Percentiles rank a stretch among this genome's conserved stretches.
Conservation (phyloP, 2,888 invertebrate species). For the Epiblema foenella region DNA sequence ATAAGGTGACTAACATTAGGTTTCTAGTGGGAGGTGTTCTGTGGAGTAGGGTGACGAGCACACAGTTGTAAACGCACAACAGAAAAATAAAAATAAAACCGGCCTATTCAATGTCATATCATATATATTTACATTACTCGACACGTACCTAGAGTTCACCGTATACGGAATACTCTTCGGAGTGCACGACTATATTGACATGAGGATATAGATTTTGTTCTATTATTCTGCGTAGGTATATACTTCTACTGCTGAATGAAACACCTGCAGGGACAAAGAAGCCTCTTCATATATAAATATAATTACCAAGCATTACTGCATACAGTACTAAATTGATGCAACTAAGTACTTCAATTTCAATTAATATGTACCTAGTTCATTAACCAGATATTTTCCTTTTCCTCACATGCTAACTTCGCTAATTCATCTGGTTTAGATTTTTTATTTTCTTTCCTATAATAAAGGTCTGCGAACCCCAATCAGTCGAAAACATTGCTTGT, state of each 20-base stretch:
- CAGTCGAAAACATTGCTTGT: not conserved
- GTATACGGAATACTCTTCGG: not conserved
- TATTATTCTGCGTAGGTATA: not conserved
- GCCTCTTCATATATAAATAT: not conserved
- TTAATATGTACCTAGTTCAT: too few species aligned
- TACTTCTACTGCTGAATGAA: too few species aligned
- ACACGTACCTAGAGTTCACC: not conserved
- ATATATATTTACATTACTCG: conserved; percentile 1
- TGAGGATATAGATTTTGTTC: not conserved
- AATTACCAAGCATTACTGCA: not conserved
- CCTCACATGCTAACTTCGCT: not conserved
- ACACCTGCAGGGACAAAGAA: not conserved
- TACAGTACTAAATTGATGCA: too few species aligned
- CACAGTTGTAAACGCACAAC: too few species aligned
- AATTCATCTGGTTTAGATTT: too few species aligned
- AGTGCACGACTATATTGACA: not conserved
- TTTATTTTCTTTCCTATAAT: too few species aligned
- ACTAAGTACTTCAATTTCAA: too few species aligned
- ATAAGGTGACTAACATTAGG: too few species aligned
- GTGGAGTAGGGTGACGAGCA: too few species aligned
- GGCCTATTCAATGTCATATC: conserved; percentile 14
- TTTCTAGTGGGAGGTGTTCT: too few species aligned
- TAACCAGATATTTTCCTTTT: not conserved
- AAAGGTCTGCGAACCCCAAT: too few species aligned
- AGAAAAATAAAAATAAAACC: too few species aligned